Conservation (phyloP, 1,140 invertebrate genomes). For the Calycopis cecrops region DNA sequence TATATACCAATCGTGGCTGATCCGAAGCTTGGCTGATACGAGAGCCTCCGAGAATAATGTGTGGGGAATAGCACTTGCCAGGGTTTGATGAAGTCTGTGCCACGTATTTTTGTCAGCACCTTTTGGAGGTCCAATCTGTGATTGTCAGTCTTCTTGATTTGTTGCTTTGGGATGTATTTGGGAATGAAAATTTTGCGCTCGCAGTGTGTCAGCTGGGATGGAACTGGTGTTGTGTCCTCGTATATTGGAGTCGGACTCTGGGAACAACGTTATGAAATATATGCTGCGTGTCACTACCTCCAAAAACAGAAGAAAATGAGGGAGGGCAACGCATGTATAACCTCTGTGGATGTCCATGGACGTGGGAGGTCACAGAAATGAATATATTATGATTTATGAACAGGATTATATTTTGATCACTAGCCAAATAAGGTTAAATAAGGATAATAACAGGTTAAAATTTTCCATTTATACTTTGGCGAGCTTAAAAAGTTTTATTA, state of each 20-base stretch:
- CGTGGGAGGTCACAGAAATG: too few species aligned
- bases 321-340: too few species aligned
- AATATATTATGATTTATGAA: too few species aligned
- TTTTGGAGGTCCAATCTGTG: constrained; percentile 21
- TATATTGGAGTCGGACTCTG: constrained; percentile 33
- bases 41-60: constrained; percentile 28
- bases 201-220: constrained; percentile 49
- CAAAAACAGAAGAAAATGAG: too few species aligned
- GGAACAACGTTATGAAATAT: too few species aligned
- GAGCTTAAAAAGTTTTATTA: too few species aligned
- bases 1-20: constrained; percentile 26
- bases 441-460: too few species aligned
- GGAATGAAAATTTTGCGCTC: constrained; percentile 35
- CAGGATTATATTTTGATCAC: too few species aligned
- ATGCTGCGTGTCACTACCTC: too few species aligned
- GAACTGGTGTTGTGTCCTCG: constrained; percentile 48
- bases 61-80: constrained; percentile 18
- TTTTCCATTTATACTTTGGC: too few species aligned
- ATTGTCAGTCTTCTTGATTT: constrained; percentile 17
- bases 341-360: too few species aligned
- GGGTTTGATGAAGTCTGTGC: constrained; percentile 19
- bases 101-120: constrained; percentile 7
- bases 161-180: constrained; percentile 27
- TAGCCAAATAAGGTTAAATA: too few species aligned
- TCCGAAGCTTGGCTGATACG: constrained; percentile 23